These are phyloP conservation scores for Rattus norvegicus DNA, from an alignment of 2,113 vertebrate species.

Conservation along the genomic window DNA sequence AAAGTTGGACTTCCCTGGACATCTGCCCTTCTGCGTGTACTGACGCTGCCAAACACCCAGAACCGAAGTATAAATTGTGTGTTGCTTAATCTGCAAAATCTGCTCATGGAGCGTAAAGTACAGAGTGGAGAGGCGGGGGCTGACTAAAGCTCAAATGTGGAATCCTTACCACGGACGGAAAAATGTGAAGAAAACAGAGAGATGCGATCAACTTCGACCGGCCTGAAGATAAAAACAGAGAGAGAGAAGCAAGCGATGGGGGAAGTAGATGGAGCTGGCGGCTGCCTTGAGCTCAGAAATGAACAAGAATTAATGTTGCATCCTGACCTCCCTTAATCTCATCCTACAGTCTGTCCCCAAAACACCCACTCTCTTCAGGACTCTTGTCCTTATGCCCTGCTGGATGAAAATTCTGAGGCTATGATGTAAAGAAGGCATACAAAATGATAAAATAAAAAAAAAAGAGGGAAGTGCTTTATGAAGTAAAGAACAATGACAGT, in stretches of 20 bases:
- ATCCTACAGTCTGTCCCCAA: neutral
- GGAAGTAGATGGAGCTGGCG: neutral
- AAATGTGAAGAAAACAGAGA: neutral
- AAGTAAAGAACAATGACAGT: neutral
- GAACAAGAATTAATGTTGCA: neutral
- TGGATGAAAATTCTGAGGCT: neutral
- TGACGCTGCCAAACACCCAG: neutral
- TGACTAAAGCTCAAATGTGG: constrained; percentile 5
- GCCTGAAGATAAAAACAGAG: neutral
- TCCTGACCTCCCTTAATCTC: neutral
- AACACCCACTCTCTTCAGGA: neutral
- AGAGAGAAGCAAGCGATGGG: neutral
- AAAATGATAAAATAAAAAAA: neutral
- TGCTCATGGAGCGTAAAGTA: constrained; percentile 20
- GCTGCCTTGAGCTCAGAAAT: neutral
- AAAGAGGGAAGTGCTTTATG: neutral
- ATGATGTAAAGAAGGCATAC: neutral
- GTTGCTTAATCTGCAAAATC: constrained; percentile 41
- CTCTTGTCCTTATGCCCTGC: rapidly evolving
- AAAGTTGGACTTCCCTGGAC: constrained; percentile 54
- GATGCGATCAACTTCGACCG: neutral
- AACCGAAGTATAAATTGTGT: constrained; percentile 14
- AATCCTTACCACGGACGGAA: neutral
- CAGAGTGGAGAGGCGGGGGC: neutral
- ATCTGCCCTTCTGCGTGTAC: constrained; percentile 41